phyloP scores from a whole-genome alignment of 2,113 vertebrate species.

The Antechinus flavipes region DNA sequence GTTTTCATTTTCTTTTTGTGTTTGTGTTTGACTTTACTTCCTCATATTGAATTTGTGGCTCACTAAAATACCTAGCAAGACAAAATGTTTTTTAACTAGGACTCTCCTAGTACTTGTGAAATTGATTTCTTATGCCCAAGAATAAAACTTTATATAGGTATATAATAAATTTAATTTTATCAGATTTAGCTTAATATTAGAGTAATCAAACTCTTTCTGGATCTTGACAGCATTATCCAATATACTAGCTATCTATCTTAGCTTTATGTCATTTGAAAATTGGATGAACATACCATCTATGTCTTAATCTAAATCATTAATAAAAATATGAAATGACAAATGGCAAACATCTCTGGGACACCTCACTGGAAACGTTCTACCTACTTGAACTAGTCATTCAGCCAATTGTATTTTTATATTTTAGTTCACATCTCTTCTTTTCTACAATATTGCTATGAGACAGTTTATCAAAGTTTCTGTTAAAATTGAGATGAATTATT shows the following conservation, averaged over 20 bases:
- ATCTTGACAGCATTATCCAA: not conserved
- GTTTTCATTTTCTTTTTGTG: not conserved
- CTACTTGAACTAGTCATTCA: not conserved
- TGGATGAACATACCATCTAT: not conserved
- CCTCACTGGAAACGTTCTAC: not conserved
- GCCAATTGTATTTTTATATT: not conserved
- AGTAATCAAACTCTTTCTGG: not conserved
- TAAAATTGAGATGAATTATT: not conserved
- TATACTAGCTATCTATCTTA: not conserved
- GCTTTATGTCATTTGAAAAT: not conserved
- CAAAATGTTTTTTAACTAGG: not conserved
- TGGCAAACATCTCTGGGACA: not conserved
- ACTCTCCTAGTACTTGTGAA: not conserved
- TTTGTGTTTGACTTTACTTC: not conserved
- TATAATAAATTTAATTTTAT: not conserved
- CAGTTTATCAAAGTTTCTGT: not conserved
- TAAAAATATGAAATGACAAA: not conserved
- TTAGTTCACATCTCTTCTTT: not conserved
- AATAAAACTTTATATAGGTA: not conserved
- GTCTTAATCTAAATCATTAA: not conserved
- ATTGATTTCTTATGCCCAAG: not conserved
- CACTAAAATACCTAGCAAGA: not conserved
- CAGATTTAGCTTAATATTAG: not conserved
- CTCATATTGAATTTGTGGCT: not conserved
- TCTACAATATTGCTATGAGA: not conserved